phyloP scores from a whole-genome alignment of 2,797 vertebrate genomes.

The Telmatherina bonti region DNA sequence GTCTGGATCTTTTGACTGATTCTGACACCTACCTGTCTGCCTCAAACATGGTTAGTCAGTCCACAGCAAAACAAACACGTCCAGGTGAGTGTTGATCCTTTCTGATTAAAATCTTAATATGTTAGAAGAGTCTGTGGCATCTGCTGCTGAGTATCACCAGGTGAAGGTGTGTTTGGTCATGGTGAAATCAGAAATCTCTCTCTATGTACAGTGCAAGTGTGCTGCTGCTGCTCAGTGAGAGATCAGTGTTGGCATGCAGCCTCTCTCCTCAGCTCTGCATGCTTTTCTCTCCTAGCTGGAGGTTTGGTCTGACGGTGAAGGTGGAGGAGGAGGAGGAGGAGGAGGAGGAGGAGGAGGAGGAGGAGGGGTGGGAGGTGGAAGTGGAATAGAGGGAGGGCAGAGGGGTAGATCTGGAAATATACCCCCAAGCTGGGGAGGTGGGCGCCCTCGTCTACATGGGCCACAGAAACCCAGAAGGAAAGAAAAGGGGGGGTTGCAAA shows the following conservation, averaged over 20 bases:
- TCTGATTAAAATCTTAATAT: conserved; percentile 49
- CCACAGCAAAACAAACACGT: conserved; percentile 56
- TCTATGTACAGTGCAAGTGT: conserved; percentile 21
- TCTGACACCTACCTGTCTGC: conserved; percentile 76
- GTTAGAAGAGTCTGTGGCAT: conserved; percentile 21
- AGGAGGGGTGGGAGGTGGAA: conserved; percentile 40
- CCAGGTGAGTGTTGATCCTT: conserved; percentile 52
- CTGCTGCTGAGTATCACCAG: conserved; percentile 34
- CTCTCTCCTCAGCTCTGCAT: conserved; percentile 49
- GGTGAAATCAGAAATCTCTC: conserved; percentile 28
- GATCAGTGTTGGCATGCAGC: conserved; percentile 67
- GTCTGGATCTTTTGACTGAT: neutral
- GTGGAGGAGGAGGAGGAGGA: conserved; percentile 53
- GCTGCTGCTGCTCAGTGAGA: conserved; percentile 30
- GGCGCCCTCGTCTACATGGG: conserved; percentile 27
- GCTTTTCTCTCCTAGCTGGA: conserved; percentile 54
- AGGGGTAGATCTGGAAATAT: conserved; percentile 35
- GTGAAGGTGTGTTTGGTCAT: conserved; percentile 26
- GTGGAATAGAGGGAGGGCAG: neutral
- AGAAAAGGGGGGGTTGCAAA: conserved; percentile 12
- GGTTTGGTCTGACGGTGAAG: conserved; percentile 53
- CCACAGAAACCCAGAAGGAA: conserved; percentile 17
- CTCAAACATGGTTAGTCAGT: conserved; percentile 66
- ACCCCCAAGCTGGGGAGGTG: conserved; percentile 42
- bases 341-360: conserved; percentile 58